Evolutionary conservation across 2,888 invertebrate genomes (phyloP).

Genomic region (Drosophila putrida): DNA sequence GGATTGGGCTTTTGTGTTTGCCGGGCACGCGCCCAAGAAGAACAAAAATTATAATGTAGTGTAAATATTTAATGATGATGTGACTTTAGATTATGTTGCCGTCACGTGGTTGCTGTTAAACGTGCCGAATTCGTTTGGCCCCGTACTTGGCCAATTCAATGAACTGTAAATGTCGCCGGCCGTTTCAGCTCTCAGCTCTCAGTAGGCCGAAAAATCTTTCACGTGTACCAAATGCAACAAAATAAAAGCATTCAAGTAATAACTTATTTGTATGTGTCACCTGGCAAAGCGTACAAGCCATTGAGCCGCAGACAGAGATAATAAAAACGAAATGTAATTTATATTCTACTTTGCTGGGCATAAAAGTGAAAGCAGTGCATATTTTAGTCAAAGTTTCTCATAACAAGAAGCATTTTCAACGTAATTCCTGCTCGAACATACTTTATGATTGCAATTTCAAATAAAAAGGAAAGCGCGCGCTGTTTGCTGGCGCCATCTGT

Average conservation of each 20-base stretch:
- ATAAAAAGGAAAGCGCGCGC: conserved; percentile 17
- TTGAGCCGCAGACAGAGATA: conserved; percentile 42
- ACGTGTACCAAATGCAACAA: conserved; percentile 21
- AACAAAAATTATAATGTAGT: conserved; percentile 77
- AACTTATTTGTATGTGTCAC: conserved; percentile 24
- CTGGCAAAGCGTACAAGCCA: conserved; percentile 13
- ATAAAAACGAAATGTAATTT: conserved; percentile 32
- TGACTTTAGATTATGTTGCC: conserved; percentile 69
- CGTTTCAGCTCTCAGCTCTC: background rate
- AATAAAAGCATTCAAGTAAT: conserved; percentile 24
- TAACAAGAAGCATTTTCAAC: conserved; percentile 5
- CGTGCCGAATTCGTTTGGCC: conserved; percentile 39
- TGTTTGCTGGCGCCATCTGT: conserved; percentile 34
- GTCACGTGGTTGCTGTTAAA: conserved; percentile 70
- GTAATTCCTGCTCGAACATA: background rate
- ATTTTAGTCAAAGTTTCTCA: conserved; percentile 11
- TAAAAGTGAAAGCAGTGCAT: conserved; percentile 15
- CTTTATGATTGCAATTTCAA: background rate
- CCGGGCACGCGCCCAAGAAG: conserved; percentile 57
- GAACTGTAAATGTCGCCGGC: conserved; percentile 62
- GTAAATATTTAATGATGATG: conserved; percentile 80
- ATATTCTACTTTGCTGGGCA: conserved; percentile 6
- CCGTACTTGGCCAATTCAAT: conserved; percentile 64
- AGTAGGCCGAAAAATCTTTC: conserved; percentile 8
- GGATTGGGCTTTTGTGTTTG: conserved; percentile 36